Evolutionary conservation across 2,113 vertebrate genomes (phyloP).

Genomic region (Hypomesus transpacificus): DNA sequence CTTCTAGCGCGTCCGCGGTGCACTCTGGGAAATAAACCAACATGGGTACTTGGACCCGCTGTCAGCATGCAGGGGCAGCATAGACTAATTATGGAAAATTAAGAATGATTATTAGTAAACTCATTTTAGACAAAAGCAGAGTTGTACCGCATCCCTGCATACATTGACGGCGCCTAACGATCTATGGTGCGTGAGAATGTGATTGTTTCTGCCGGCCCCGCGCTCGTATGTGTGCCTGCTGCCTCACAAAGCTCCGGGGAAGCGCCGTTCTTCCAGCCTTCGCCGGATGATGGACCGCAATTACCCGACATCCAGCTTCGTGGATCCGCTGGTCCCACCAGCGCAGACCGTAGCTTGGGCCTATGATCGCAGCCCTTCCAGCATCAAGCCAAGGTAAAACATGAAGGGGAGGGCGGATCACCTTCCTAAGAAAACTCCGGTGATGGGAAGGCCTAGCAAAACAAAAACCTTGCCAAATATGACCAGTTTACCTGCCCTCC

Average conservation of each 20-base stretch:
- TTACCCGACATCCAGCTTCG: constrained; percentile 86
- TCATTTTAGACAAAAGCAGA: constrained; percentile 20
- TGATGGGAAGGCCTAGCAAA: constrained; percentile 63
- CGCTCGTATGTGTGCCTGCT: constrained; percentile 67
- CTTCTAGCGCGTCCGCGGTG: constrained; percentile 66
- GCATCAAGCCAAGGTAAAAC: constrained; percentile 85
- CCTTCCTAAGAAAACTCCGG: constrained; percentile 73
- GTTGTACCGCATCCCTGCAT: constrained; percentile 34
- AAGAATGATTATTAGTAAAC: constrained; percentile 38
- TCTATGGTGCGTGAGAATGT: constrained; percentile 39
- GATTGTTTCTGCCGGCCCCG: constrained; percentile 44
- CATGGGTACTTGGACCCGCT: constrained; percentile 72
- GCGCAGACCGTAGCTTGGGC: constrained; percentile 84
- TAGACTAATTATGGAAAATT: constrained; percentile 42
- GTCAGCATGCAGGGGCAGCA: constrained; percentile 51
- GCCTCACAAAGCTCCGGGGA: constrained; percentile 68
- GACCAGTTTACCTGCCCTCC: background rate
- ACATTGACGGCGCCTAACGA: constrained; percentile 17
- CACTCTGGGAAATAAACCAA: constrained; percentile 79
- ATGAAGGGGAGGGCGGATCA: constrained; percentile 66
- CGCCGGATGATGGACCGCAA: constrained; percentile 91
- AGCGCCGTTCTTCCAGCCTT: constrained; percentile 58
- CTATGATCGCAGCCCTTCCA: constrained; percentile 80
- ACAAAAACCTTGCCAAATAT: background rate
- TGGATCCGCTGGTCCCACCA: constrained; percentile 79